Evolutionary conservation across 2,888 invertebrate species (phyloP), one percentile per base, ranked within the genome.

Genomic region (Charanyca ferruginea): DNA sequence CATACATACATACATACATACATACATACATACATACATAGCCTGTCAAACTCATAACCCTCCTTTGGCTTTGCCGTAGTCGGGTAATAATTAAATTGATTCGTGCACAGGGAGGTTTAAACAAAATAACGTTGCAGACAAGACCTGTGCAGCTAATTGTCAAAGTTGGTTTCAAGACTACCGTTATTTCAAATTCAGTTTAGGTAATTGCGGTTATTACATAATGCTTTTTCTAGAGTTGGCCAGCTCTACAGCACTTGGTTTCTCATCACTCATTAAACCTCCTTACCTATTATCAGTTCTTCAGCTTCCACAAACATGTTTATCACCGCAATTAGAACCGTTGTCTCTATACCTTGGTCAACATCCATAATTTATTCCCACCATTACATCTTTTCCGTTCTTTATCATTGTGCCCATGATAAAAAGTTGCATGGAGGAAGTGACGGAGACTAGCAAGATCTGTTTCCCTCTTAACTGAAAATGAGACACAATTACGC

Each of bases 401-500:
- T 59, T 51, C 20, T 44, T 61, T 45, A 70, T 65, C 42, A 47
- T 47, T 45, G 20, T 52, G 7, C 18, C 18, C 35, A 35, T 45
- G 44, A 47, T 52, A 77, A 71, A 73, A 67, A 64, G 77, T 76
- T 66, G 53, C 80, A 71, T 59, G n/a, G n/a, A 78, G 76, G 64
- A 78, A 47, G 66, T 59, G 20, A 47, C 38, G 1, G 28, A 59
- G 52, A 67, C 68, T 54, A 54, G 35, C 42, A 45, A 67, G 77
- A 66, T 73, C 77, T 62, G 73, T 71, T 84, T 87, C 87, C 87
- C 77, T 84, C 83, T 87, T 87, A 86, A 71, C 73, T 61, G 74
- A 65, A 79, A 83, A 85, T 79, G 80, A 77, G 76, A 63, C 48
- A 51, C 67, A 75, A 80, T 81, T 85, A 84, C 71, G 75, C 82